Evolutionary conservation across 2,797 vertebrate species (phyloP), one percentile per base, ranked within the genome.

Genomic region (Galaxias olidus): DNA sequence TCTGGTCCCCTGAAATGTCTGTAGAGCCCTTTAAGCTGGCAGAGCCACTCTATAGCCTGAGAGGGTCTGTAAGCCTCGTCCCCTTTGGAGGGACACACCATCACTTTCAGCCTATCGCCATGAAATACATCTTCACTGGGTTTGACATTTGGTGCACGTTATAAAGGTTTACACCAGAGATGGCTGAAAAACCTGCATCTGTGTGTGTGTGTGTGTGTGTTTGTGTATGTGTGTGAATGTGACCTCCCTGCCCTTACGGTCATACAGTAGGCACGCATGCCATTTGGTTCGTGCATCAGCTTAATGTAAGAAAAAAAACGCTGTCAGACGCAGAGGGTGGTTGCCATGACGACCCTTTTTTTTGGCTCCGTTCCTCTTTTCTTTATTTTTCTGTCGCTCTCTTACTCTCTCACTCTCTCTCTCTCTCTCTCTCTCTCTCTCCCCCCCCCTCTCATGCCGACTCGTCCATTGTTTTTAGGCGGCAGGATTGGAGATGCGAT

Each of bases 301-400:
- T 79, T 66, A 74, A 61, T 66, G 65, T 0, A 13, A 74, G 52
- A 65, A 69, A 75, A 82, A 79, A 75, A 82, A 79, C 53, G 57
- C 69, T 63, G 15, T 86, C 75, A 72, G 80, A 73, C 73, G 59
- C 11, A 70, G 64, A 15, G 69, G 76, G 65, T 68, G 66, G 89
- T 92, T 91, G 69, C 87, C 82, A 89, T 91, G 87, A 75, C 75
- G 53, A 66, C 51, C 13, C 15, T 69, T 5, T 56, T n/a, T 40
- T 30, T n/a, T 30, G 30, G 30, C 53, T 15, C 52, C 41, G 20
- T 13, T 43, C n/a, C 11, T 19, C 19, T 30, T n/a, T n/a, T n/a
- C n/a, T n/a, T n/a, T n/a, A n/a, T n/a, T n/a, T n/a, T 44, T 51
- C 7, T 13, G 48, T 42, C 61, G 51, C 4, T 50, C 48, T 58